Evolutionary conservation across 2,797 vertebrate genomes (phyloP), one percentile per base, ranked within the genome.

Genomic region (Spondyliosoma cantharus): DNA sequence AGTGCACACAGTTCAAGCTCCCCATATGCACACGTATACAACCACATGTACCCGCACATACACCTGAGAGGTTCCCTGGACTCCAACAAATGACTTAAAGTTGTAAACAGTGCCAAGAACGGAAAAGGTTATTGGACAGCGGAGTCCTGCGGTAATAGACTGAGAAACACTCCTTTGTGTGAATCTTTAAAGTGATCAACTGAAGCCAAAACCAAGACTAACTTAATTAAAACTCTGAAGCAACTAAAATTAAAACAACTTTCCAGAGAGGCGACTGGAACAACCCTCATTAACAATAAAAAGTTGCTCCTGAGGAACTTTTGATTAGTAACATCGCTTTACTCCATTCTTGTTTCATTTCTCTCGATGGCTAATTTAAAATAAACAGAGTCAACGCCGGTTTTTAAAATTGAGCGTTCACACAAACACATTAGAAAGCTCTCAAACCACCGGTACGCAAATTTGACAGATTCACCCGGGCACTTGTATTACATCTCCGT

Each of bases 131-230:
- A 83, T 78, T 80, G 74, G 70, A 79, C 71, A 74, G 63, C 54
- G 62, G 66, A 74, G 70, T 76, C 60, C 63, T 74, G 78, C 76
- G 83, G 80, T 67, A 76, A 86, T 59, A 58, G 74, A 60, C 42
- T 64, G 58, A 73, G 71, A 81, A 85, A 86, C 24, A 49, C 42
- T 63, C 53, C 24, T 89, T 78, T 76, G 68, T 78, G 63, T 80
- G 60, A 84, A 83, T 83, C 85, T 86, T 86, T 89, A 81, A 88
- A 79, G 76, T 76, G 71, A 88, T 80, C 71, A 80, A 74, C 48
- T 80, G 61, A 71, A 87, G 70, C 71, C 71, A 59, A 65, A 76
- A 85, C n/a, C 64, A 83, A 84, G 89, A 88, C 60, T 65, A 37
- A 52, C 22, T 76, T 84, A 86, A 88, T 89, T 88, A 80, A 90